Evolutionary conservation across 2,797 vertebrate species (phyloP).

Genomic region (Lagodon rhomboides): DNA sequence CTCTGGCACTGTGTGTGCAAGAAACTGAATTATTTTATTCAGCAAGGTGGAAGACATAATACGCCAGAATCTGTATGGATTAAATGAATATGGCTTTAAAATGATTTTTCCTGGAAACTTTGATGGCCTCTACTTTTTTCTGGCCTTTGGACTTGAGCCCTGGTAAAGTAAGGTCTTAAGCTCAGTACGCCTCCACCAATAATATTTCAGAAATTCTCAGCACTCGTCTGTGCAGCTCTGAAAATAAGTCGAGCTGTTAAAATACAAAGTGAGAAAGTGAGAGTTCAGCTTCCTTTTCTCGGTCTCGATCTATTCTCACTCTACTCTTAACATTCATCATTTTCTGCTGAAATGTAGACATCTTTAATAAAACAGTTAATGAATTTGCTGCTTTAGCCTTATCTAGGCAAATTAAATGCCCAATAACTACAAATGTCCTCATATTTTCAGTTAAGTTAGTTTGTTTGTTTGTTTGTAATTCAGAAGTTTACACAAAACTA

Average conservation of each 20-base stretch:
- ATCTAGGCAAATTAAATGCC: slow-evolving; percentile 11
- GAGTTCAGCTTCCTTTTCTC: background rate
- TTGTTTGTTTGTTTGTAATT: too few species aligned
- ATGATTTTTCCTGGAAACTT: slow-evolving; percentile 28
- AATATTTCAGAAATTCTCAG: slow-evolving; percentile 32
- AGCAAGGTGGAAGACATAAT: slow-evolving; percentile 23
- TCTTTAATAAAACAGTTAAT: slow-evolving; percentile 7
- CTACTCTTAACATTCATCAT: background rate
- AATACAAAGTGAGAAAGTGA: slow-evolving; percentile 6
- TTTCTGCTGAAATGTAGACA: background rate
- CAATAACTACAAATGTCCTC: background rate
- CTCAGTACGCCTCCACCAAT: slow-evolving; percentile 35
- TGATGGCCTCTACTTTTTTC: slow-evolving; percentile 29
- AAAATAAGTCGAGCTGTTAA: slow-evolving; percentile 18
- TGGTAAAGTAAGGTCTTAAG: slow-evolving; percentile 45
- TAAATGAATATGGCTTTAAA: slow-evolving; percentile 25
- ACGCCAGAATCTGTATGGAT: slow-evolving; percentile 28
- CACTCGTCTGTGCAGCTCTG: slow-evolving; percentile 11
- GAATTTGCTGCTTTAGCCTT: background rate
- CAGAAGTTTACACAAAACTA: too few species aligned
- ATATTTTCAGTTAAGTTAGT: too few species aligned
- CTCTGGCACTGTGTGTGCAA: slow-evolving; percentile 3
- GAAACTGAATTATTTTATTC: slow-evolving; percentile 32
- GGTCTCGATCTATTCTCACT: background rate
- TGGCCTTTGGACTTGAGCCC: slow-evolving; percentile 45